Percentiles rank a stretch among this genome's conserved stretches.
phyloP scores from a whole-genome alignment of 2,888 invertebrate species.

The Acrobasis consociella region DNA sequence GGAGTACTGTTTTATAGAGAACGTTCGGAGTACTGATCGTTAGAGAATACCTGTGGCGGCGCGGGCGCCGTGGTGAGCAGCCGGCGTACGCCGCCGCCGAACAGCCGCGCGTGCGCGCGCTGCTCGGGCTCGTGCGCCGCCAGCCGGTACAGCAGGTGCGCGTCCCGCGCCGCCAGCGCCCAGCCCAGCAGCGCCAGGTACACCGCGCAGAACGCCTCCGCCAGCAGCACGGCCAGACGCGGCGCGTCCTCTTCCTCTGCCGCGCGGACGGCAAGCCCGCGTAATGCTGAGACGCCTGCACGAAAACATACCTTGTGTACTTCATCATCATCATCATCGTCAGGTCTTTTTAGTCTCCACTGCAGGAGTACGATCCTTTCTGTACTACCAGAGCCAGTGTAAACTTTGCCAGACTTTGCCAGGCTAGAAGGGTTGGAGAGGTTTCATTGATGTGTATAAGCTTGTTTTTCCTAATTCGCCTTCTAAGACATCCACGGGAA shows the following conservation, averaged over 20 bases:
- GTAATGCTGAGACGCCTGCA: conserved; percentile 93
- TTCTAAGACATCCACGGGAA: no score
- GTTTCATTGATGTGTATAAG: no score
- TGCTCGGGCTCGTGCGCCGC: conserved; percentile 91
- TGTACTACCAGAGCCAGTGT: no score
- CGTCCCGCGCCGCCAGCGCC: conserved; percentile 96
- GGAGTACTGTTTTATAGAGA: no score
- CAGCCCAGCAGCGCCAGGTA: conserved; percentile 96
- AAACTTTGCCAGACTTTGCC: no score
- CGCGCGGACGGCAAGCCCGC: conserved; percentile 94
- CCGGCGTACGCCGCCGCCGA: conserved; percentile 95
- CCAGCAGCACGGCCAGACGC: conserved; percentile 93
- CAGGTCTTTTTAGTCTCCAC: no score
- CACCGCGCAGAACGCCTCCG: conserved; percentile 96
- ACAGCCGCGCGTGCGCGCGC: conserved; percentile 91
- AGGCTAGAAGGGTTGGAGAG: no score
- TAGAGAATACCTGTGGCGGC: conserved; percentile 59
- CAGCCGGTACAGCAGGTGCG: conserved; percentile 94
- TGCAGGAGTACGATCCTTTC: no score
- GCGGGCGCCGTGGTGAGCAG: conserved; percentile 90
- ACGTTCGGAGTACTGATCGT: no score
- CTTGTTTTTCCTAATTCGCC: no score
- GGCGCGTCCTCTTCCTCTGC: conserved; percentile 97
- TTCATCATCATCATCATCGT: no score
- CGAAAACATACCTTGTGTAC: background rate